A percentile compares a stretch with the other conserved stretches of the same genome.
phyloP scores from a whole-genome alignment of 2,113 vertebrate species.

The Cynoglossus semilaevis region DNA sequence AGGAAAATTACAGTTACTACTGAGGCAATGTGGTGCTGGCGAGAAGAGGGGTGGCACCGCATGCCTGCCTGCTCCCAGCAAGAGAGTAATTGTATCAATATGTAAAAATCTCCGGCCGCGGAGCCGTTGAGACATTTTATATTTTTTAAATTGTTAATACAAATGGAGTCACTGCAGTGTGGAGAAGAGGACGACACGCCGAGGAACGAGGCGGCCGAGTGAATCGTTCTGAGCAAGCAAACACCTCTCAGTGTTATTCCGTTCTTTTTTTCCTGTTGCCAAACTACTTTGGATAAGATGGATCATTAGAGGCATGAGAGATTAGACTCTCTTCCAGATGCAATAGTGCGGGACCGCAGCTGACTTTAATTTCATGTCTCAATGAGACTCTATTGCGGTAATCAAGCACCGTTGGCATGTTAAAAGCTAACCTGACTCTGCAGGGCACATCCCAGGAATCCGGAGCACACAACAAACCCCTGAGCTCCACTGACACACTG shows the following conservation, averaged over 20 bases:
- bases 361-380: conserved; percentile 68
- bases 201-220: conserved; percentile 34
- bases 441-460: conserved; percentile 57
- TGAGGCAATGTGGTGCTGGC: conserved; percentile 33
- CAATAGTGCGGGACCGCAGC: conserved; percentile 44
- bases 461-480: conserved; percentile 24
- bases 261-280: conserved; percentile 14
- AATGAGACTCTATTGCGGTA: conserved; percentile 63
- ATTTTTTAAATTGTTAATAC: conserved; percentile 62
- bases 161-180: conserved; percentile 68
- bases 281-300: conserved; percentile 56
- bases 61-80: conserved; percentile 65
- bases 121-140: conserved; percentile 33
- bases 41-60: conserved; percentile 36
- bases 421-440: conserved; percentile 57
- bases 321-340: conserved; percentile 53
- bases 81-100: conserved; percentile 78
- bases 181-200: conserved; percentile 46
- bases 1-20: conserved; percentile 61
- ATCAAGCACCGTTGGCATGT: conserved; percentile 53
- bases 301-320: conserved; percentile 58
- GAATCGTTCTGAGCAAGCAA: conserved; percentile 42
- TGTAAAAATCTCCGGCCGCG: conserved; percentile 68
- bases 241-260: conserved; percentile 34
- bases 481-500: conserved; percentile 50